Conservation (phyloP, 2,888 invertebrate genomes). For the Teleiodes luculella region DNA sequence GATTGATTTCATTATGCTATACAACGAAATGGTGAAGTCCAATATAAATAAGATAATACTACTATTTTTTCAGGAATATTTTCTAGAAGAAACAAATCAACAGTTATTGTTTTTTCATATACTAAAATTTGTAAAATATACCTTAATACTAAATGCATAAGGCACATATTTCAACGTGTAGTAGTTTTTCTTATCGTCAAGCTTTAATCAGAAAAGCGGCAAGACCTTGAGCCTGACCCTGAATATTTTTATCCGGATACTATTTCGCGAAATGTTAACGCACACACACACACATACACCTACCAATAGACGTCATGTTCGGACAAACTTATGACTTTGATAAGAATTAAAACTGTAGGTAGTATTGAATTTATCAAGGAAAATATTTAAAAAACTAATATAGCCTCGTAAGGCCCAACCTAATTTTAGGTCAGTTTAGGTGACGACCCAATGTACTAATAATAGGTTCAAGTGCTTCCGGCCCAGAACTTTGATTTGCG, state of each 20-base stretch:
- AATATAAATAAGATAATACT: background rate
- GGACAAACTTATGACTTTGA: slow-evolving; percentile 36
- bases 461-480: too few species aligned
- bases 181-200: slow-evolving; percentile 56
- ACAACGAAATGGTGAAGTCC: background rate
- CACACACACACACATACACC: slow-evolving; percentile 33
- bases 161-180: slow-evolving; percentile 42
- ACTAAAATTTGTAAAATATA: slow-evolving; percentile 37
- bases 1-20: too few species aligned
- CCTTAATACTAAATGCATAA: slow-evolving; percentile 37
- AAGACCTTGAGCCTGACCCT: slow-evolving; percentile 75
- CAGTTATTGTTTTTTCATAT: slow-evolving; percentile 62
- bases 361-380: background rate
- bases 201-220: slow-evolving; percentile 71
- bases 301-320: slow-evolving; percentile 49
- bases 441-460: too few species aligned
- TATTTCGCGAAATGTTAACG: slow-evolving; percentile 63
- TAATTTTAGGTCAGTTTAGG: too few species aligned
- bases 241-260: slow-evolving; percentile 75
- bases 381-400: background rate
- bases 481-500: too few species aligned
- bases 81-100: slow-evolving; percentile 65
- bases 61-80: slow-evolving; percentile 39
- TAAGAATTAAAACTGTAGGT: background rate
- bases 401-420: too few species aligned